Evolutionary conservation across 2,113 vertebrate species (phyloP).

Genomic region (Leiothrix lutea): DNA sequence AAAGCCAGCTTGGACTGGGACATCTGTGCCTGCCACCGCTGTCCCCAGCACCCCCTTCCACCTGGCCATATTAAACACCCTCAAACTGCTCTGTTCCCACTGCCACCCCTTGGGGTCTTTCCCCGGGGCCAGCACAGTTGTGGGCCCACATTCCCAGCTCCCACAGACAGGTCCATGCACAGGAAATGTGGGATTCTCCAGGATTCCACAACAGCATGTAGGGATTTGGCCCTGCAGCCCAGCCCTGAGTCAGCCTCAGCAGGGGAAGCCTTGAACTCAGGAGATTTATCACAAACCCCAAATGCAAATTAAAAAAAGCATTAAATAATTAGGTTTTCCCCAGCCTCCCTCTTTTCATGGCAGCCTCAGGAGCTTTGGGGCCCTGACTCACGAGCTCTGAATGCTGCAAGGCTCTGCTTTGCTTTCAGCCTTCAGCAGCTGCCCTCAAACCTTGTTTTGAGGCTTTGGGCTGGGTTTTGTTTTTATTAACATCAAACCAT

Average conservation of each 20-base stretch:
- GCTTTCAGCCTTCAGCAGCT: neutral
- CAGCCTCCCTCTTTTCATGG: neutral
- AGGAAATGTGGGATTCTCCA: accelerated
- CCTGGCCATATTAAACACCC: accelerated
- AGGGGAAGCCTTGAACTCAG: neutral
- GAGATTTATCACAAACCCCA: neutral
- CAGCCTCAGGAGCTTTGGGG: neutral
- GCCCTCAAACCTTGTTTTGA: neutral
- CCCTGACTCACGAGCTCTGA: neutral
- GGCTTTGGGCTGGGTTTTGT: neutral
- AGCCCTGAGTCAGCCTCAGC: neutral
- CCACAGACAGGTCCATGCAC: accelerated
- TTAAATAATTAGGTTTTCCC: neutral
- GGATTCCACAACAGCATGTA: neutral
- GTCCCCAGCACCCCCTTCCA: neutral
- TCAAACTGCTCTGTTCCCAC: neutral
- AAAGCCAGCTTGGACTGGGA: neutral
- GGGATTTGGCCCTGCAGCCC: neutral
- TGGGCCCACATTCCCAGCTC: neutral
- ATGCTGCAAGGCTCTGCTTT: neutral
- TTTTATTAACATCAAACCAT: neutral
- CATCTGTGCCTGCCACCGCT: accelerated
- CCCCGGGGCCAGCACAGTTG: accelerated
- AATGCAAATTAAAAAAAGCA: neutral
- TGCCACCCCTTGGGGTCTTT: neutral